Evolutionary conservation across 2,888 invertebrate genomes (phyloP).

Genomic region (Harpalus rubripes): DNA sequence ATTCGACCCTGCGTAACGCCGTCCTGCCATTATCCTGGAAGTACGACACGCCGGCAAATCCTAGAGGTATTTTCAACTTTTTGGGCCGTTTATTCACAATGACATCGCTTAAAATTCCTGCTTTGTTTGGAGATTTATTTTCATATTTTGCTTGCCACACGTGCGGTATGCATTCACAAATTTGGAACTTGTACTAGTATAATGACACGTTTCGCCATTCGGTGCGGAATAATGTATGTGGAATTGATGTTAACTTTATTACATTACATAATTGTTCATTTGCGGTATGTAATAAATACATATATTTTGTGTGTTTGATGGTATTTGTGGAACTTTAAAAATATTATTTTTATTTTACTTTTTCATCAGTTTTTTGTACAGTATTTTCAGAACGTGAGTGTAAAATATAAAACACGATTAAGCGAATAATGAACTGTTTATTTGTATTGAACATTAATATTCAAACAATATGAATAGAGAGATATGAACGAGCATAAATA

Average conservation of each 20-base stretch:
- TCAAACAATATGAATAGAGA: no score
- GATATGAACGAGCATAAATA: no score
- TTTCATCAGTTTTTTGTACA: no score
- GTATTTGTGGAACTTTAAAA: no score
- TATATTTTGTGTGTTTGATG: background rate
- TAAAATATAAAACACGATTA: no score
- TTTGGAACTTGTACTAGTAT: slow-evolving; percentile 1
- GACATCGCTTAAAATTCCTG: slow-evolving; percentile 54
- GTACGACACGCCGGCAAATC: slow-evolving; percentile 5
- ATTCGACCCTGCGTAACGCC: slow-evolving; percentile 39
- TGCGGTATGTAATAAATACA: background rate
- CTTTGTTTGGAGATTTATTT: slow-evolving; percentile 61
- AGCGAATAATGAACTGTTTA: no score
- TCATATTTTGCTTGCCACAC: slow-evolving; percentile 50
- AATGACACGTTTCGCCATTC: background rate
- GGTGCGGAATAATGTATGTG: background rate
- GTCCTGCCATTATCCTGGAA: slow-evolving; percentile 2
- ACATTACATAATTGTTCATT: background rate
- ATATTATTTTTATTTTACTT: no score
- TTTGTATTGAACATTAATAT: no score
- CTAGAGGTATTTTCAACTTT: slow-evolving; percentile 57
- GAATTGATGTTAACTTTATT: background rate
- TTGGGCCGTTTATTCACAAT: slow-evolving; percentile 44
- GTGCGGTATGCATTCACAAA: slow-evolving; percentile 3
- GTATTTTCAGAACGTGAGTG: no score